Evolutionary conservation across 2,888 invertebrate species (phyloP).

Genomic region (Meteorus colon): DNA sequence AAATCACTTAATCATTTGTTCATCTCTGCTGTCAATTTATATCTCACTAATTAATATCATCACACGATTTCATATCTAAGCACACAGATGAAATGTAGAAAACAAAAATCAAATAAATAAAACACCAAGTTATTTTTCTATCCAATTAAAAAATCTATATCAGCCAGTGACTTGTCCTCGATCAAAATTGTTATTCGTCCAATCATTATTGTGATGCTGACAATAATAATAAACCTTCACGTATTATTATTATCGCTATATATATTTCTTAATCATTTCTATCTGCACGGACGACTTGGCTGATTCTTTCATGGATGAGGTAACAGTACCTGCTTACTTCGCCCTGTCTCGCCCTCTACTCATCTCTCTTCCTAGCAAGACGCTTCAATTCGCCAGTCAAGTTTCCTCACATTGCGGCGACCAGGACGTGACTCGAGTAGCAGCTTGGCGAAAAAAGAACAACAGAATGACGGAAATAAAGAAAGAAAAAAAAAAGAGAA

Average conservation of each 20-base stretch:
- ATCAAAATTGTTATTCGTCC: too few species aligned
- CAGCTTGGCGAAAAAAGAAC: conserved; percentile 18
- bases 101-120: neutral
- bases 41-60: neutral
- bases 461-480: conserved; percentile 2
- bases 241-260: neutral
- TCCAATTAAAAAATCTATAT: conserved; percentile 5
- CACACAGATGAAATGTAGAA: neutral
- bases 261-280: neutral
- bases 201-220: too few species aligned
- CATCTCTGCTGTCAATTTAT: neutral
- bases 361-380: conserved; percentile 6
- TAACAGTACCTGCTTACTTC: conserved; percentile 7
- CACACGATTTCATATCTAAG: neutral
- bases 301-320: conserved; percentile 26
- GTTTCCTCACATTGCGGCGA: conserved; percentile 38
- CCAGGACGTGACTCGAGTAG: conserved; percentile 40
- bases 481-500: neutral
- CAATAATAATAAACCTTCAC: neutral
- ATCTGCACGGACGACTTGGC: conserved; percentile 23
- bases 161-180: neutral
- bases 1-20: neutral
- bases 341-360: neutral
- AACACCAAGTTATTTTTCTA: neutral
- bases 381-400: conserved; percentile 31